Conservation (phyloP, 2,888 invertebrate species). For the Pelosia muscerda region DNA sequence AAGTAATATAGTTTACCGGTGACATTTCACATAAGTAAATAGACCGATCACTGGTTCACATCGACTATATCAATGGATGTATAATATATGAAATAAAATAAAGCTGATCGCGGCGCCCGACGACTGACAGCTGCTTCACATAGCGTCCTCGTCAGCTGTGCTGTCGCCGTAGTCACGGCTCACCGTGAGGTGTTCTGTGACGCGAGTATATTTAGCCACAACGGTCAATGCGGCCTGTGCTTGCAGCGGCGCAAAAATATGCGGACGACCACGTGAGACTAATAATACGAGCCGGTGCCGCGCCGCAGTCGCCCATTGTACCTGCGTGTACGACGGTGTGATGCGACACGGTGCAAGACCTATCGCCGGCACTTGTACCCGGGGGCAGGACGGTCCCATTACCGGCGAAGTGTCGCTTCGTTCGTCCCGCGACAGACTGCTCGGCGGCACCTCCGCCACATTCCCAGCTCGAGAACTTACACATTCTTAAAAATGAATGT, state of each 20-base stretch:
- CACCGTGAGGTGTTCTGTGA: slow-evolving; percentile 18
- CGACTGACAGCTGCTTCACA: slow-evolving; percentile 21
- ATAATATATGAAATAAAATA: slow-evolving; percentile 3
- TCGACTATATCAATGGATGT: neutral
- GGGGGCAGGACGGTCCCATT: neutral
- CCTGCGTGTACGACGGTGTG: neutral
- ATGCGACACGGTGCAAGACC: neutral
- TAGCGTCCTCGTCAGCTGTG: slow-evolving; percentile 15
- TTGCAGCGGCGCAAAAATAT: neutral
- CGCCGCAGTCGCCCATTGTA: neutral
- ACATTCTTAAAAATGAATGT: slow-evolving; percentile 1
- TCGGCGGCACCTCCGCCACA: neutral
- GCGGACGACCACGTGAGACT: neutral
- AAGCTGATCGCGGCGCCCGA: slow-evolving; percentile 4
- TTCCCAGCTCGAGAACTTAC: neutral
- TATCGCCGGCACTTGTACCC: too few relatives aligned
- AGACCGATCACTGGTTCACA: neutral
- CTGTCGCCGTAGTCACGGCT: neutral
- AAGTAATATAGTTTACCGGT: slow-evolving; percentile 8
- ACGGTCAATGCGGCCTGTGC: neutral
- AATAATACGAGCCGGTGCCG: neutral
- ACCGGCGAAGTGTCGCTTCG: neutral
- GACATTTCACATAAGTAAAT: slow-evolving; percentile 13
- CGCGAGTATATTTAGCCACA: slow-evolving; percentile 20
- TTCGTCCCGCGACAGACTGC: neutral